phyloP scores from a whole-genome alignment of 2,113 vertebrate genomes.

The Chamaetylas fuelleborni region DNA sequence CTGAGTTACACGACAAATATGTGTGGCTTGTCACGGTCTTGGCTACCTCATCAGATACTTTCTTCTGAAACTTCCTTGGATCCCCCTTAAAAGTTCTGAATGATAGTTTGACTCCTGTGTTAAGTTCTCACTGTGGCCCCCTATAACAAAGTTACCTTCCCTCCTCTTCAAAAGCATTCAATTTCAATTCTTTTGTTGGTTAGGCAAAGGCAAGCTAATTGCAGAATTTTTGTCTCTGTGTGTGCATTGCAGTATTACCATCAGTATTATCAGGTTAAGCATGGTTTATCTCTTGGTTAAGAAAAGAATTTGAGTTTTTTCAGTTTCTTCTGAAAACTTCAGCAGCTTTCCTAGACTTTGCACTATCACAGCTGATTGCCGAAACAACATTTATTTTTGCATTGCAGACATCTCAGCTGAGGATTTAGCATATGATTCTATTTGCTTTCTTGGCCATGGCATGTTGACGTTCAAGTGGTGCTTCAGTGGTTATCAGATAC shows the following conservation, averaged over 20 bases:
- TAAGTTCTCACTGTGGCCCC: not conserved
- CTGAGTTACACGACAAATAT: not conserved
- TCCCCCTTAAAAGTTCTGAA: not conserved
- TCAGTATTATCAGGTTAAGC: not conserved
- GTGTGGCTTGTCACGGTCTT: fast-evolving
- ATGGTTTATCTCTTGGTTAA: not conserved
- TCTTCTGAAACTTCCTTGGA: not conserved
- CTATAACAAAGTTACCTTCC: not conserved
- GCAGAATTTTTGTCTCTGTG: not conserved
- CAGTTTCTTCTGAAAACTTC: not conserved
- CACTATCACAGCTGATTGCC: not conserved
- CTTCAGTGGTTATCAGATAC: not conserved
- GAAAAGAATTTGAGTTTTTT: not conserved
- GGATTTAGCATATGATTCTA: not conserved
- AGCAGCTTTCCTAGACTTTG: not conserved
- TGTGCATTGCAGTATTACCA: not conserved
- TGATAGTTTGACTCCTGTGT: not conserved
- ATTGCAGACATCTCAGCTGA: not conserved
- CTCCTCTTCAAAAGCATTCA: not conserved
- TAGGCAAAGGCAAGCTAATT: not conserved
- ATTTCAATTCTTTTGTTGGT: not conserved
- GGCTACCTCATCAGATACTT: not conserved
- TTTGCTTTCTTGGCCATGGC: not conserved
- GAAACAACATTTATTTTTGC: not conserved
- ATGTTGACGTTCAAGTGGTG: not conserved